Evolutionary conservation across 1,140 invertebrate genomes (phyloP), one percentile per base, ranked within the genome.

Genomic region (Euglossa dilemma): DNA sequence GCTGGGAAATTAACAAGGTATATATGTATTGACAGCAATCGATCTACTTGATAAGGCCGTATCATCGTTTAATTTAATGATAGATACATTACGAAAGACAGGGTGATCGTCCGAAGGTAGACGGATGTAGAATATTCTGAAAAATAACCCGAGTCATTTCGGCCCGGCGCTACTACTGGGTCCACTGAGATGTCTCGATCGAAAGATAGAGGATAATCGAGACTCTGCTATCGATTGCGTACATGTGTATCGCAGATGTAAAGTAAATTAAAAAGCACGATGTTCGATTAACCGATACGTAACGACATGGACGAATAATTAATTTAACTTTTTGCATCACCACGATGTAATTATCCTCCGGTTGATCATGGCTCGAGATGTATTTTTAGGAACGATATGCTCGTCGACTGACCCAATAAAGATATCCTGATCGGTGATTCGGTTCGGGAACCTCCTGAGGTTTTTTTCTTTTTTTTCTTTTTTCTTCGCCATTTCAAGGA

Each of bases 281-380:
- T 6, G n/a, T 14, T 11, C 28, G 36, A 59, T 69, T 80, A 76
- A 76, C 25, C 73, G 25, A 25, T 16, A 45, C 56, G 56, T 52
- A 47, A 77, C 54, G 18, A 52, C n/a, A 56, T 25, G 43, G 80
- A 63, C 71, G 71, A 71, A 64, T 84, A 75, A 84, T 79, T 84
- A 71, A 75, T 83, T 45, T n/a, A n/a, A 64, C 25, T 28, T 78
- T 54, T 78, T 72, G 4, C 16, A 20, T 7, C 36, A 16, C 20
- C 11, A 54, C 36, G 28, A 61, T 56, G 25, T 54, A 54, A 45
- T 64, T 57, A 43, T 54, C n/a, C 43, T 63, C 52, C 18, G 57
- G 74, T 59, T 57, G 28, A 9, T 50, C 64, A 16, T 56, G 71
- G 8, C 25, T 23, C 57, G 57, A 23, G n/a, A 59, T 59, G 8